Conservation (phyloP, 2,797 vertebrate species). For the Lagorchestes hirsutus region DNA sequence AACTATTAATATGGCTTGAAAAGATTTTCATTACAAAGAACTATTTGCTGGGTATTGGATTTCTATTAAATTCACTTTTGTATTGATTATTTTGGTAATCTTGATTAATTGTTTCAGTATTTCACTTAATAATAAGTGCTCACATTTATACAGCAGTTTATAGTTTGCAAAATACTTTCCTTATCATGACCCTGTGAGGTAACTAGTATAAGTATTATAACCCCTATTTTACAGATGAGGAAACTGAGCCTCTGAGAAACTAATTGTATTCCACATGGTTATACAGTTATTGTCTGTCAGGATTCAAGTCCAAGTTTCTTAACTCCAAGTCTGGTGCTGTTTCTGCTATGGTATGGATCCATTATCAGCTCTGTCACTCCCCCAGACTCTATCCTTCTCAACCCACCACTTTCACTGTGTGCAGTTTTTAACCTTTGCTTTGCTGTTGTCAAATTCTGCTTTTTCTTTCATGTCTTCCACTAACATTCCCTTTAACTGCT, state of each 20-base stretch:
- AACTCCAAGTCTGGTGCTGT: neutral
- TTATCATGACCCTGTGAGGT: neutral
- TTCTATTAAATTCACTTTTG: conserved; percentile 54
- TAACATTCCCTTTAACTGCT: neutral
- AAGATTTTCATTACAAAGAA: conserved; percentile 36
- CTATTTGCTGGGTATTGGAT: conserved; percentile 25
- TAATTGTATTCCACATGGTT: neutral
- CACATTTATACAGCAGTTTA: neutral
- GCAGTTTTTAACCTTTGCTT: neutral
- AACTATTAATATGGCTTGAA: conserved; percentile 21
- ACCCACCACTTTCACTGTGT: neutral
- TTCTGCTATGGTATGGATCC: neutral
- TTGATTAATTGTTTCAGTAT: conserved; percentile 44
- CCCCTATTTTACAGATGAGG: neutral
- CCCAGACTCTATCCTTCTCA: neutral
- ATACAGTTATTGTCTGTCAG: neutral
- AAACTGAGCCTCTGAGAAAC: neutral
- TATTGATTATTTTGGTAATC: conserved; percentile 43
- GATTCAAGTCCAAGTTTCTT: neutral
- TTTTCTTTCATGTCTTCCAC: neutral
- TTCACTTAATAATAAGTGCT: conserved; percentile 35
- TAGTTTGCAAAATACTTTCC: neutral
- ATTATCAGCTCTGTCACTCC: neutral
- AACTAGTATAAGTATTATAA: neutral
- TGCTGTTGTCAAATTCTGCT: neutral